Evolutionary conservation across 2,888 invertebrate species (phyloP), one percentile per base, ranked within the genome.

Genomic region (Mesorhabditis sp.): DNA sequence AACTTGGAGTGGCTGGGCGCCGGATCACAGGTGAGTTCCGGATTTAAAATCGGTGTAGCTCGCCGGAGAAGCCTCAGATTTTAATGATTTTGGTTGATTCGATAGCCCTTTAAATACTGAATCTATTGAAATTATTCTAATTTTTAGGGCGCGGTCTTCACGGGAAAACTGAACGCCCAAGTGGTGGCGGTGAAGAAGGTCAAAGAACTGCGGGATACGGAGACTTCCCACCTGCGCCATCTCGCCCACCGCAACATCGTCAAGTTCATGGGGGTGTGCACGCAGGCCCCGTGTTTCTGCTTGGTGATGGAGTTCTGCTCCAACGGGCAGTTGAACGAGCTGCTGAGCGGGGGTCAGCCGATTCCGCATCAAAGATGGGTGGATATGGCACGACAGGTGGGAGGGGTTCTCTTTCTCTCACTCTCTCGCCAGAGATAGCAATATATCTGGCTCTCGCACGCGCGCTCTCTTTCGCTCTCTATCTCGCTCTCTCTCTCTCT

Each of bases 221-320:
- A 96, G 44, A 94, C 96, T 75, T 91, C 91, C 83, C 94, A 95
- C 87, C 89, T 97, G 75, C 89, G 93, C 71, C 93, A 94, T 87
- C 90, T 97, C 70, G 92, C 94, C 86, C 95, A 97, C 87, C 92
- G 92, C n/a, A 96, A 97, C 87, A 93, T 97, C 80, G 92, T 94
- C 67, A 91, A 92, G 86, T 94, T 94, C 87, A 91, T 87, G 87
- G 88, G 79, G 83, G 87, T 85, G 13, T 97, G 95, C 86, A 93
- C 93, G 1, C 92, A 92, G 86, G 90, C 93, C 5, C 94, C 95
- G 0, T 92, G 92, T 82, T 95, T 92, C 86, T 94, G 94, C 86
- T 92, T 99, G 78, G 91, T 99, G 69, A 98, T 98, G 98, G 98
- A 99, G 86, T 98, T 91, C 87, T 98, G 98, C 86, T 93, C 94